Percentiles rank a stretch among this genome's conserved stretches.
Conservation (phyloP, 2,888 invertebrate genomes). For the Itoplectis maculator region DNA sequence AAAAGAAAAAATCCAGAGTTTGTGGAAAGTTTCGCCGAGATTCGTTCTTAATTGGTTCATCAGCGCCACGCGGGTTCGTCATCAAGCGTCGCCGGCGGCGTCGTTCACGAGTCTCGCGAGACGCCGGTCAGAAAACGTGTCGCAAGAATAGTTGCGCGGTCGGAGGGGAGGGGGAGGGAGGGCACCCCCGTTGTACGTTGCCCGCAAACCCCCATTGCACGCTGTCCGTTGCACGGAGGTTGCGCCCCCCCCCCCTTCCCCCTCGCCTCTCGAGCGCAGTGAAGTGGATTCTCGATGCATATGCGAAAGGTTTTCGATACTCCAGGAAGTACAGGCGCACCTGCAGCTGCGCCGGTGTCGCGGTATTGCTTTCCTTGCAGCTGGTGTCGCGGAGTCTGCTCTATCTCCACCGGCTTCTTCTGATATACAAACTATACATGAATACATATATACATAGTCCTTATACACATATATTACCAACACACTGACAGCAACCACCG, state of each 20-base stretch:
- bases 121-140: constrained; percentile 16
- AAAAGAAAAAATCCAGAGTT: background rate
- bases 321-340: constrained; percentile 42
- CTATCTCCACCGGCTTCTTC: constrained; percentile 30
- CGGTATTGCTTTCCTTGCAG: constrained; percentile 64
- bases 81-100: background rate
- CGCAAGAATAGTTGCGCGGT: no score
- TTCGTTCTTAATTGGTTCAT: constrained; percentile 1
- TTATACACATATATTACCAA: no score
- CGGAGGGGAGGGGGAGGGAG: no score
- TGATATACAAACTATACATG: background rate
- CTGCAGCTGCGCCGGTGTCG: constrained; percentile 45
- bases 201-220: no score
- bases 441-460: no score
- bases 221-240: no score
- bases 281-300: constrained; percentile 23
- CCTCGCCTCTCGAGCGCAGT: background rate
- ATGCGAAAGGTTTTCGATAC: constrained; percentile 48
- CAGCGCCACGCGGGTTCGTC: background rate
- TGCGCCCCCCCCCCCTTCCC: no score
- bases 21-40: background rate
- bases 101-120: background rate
- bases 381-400: constrained; percentile 58
- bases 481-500: constrained; percentile 8
- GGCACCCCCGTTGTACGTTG: no score